Conservation (phyloP, 2,113 vertebrate genomes). For the Raja brachyura region DNA sequence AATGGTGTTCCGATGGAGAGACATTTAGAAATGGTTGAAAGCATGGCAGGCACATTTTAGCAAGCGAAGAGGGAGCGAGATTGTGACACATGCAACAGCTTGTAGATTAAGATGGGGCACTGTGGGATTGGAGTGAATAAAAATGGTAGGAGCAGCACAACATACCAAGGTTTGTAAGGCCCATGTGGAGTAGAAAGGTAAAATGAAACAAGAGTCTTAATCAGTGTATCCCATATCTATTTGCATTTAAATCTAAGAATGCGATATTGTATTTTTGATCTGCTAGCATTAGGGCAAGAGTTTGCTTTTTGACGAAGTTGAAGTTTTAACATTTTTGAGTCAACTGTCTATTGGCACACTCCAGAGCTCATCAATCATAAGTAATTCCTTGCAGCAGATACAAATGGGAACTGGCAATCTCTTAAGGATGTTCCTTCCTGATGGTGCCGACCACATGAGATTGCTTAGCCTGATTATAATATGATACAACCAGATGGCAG, state of each 20-base stretch:
- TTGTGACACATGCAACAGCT: background rate
- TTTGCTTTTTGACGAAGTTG: constrained; percentile 1
- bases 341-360: constrained; percentile 45
- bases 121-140: background rate
- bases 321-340: constrained; percentile 17
- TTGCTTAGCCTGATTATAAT: constrained; percentile 56
- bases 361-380: constrained; percentile 46
- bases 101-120: background rate
- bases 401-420: constrained; percentile 54
- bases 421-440: constrained; percentile 53
- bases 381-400: constrained; percentile 49
- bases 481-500: constrained; percentile 65
- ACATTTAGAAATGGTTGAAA: background rate
- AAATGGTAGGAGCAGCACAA: background rate
- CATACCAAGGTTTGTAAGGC: background rate
- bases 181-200: background rate
- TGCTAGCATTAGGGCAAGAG: background rate
- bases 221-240: background rate
- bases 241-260: background rate
- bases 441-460: constrained; percentile 53
- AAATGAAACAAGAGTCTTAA: background rate
- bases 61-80: background rate
- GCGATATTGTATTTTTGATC: background rate
- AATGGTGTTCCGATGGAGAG: background rate
- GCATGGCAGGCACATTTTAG: background rate